phyloP scores from a whole-genome alignment of 2,888 invertebrate genomes.

The Rhagophthalmus giganteus region DNA sequence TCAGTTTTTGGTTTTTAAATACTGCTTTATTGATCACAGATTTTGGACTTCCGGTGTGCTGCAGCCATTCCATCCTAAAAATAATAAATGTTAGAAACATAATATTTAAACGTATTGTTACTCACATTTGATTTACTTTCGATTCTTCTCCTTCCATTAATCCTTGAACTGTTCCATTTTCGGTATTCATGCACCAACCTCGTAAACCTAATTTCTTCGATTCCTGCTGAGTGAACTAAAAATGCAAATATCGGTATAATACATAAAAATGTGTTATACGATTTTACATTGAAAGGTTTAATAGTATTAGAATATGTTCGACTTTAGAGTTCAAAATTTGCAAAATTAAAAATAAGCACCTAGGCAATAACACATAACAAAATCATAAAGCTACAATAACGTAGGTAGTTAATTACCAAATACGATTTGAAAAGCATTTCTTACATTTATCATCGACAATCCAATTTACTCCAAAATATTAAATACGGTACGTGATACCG shows the following conservation, averaged over 20 bases:
- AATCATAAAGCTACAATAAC: too few relatives aligned
- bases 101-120: too few relatives aligned
- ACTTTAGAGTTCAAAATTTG: conserved; percentile 7
- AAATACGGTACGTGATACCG: too few relatives aligned
- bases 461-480: too few relatives aligned
- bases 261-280: neutral
- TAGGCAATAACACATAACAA: too few relatives aligned
- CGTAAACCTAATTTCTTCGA: conserved; percentile 65
- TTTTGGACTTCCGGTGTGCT: conserved; percentile 72
- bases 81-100: neutral
- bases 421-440: too few relatives aligned
- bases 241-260: conserved; percentile 22
- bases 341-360: conserved; percentile 2
- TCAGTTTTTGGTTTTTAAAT: conserved; percentile 66
- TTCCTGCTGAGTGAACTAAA: conserved; percentile 68
- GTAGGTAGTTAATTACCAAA: too few relatives aligned
- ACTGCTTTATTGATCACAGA: conserved; percentile 73
- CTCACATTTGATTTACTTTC: conserved; percentile 67
- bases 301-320: too few relatives aligned
- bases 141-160: conserved; percentile 64
- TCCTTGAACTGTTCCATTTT: conserved; percentile 68
- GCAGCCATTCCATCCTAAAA: conserved; percentile 64
- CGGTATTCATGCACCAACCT: conserved; percentile 77
- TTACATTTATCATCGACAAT: too few relatives aligned
- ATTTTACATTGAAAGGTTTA: conserved; percentile 5